Evolutionary conservation across 2,888 invertebrate genomes (phyloP).

Genomic region (Rugalucina vietnamica): DNA sequence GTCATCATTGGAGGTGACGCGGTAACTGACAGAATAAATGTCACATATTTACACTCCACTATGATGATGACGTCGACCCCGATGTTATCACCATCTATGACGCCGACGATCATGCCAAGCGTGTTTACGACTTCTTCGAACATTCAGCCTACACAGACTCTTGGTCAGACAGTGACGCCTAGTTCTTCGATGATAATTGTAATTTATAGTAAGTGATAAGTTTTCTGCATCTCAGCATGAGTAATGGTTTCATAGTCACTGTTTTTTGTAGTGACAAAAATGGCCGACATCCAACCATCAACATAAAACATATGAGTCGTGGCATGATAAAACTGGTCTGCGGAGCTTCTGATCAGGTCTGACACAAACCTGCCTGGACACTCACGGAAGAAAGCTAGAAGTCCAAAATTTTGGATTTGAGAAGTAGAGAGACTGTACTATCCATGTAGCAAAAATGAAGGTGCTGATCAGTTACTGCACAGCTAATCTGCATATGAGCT

Average conservation of each 20-base stretch:
- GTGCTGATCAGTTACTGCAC: too few relatives aligned
- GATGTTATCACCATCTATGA: background rate
- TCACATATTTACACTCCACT: background rate
- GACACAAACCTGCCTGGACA: too few relatives aligned
- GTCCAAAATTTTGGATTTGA: too few relatives aligned
- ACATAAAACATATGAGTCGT: too few relatives aligned
- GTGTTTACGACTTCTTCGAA: slow-evolving; percentile 36
- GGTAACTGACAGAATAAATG: background rate
- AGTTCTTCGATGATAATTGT: slow-evolving; percentile 29
- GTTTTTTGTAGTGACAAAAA: background rate
- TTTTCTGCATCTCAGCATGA: background rate
- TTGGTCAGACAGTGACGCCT: slow-evolving; percentile 9
- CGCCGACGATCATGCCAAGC: slow-evolving; percentile 19
- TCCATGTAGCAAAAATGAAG: too few relatives aligned
- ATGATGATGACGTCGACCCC: background rate
- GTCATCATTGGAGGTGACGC: slow-evolving; percentile 30
- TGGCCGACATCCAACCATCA: too few relatives aligned
- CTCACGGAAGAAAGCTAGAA: too few relatives aligned
- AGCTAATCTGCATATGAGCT: too few relatives aligned
- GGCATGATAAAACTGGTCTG: too few relatives aligned
- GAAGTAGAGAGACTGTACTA: too few relatives aligned
- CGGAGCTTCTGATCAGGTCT: too few relatives aligned
- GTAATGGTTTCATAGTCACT: background rate
- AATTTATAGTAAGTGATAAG: slow-evolving; percentile 12
- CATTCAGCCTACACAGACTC: slow-evolving; percentile 14